Evolutionary conservation across 2,113 vertebrate species (phyloP).

Genomic region (Gnathonemus longibarbis): DNA sequence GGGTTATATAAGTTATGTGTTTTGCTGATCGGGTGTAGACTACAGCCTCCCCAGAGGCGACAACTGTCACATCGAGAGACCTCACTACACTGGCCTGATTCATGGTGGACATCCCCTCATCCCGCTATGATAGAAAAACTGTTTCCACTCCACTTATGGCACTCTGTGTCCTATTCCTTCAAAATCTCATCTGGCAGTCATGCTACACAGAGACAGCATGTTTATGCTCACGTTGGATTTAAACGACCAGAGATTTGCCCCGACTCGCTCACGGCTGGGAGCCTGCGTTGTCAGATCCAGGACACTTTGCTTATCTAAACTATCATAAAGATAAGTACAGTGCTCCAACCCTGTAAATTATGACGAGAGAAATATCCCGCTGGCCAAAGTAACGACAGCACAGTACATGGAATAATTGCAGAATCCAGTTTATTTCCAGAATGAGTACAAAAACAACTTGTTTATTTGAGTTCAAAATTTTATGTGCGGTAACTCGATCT

Average conservation of each 20-base stretch:
- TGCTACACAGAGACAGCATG: slow-evolving; percentile 24
- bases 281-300: slow-evolving; percentile 25
- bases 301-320: slow-evolving; percentile 31
- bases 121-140: slow-evolving; percentile 22
- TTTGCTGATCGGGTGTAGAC: neutral
- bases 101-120: slow-evolving; percentile 47
- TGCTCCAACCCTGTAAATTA: slow-evolving; percentile 36
- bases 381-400: neutral
- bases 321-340: slow-evolving; percentile 31
- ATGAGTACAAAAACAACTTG: neutral
- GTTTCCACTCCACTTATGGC: slow-evolving; percentile 70
- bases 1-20: neutral
- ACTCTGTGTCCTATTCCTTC: slow-evolving; percentile 36
- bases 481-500: neutral
- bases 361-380: slow-evolving; percentile 28
- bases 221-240: slow-evolving; percentile 28
- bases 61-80: neutral
- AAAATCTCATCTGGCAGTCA: slow-evolving; percentile 33
- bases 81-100: slow-evolving; percentile 16
- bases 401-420: neutral
- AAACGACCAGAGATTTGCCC: slow-evolving; percentile 39
- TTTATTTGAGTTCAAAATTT: slow-evolving; percentile 7
- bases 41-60: neutral
- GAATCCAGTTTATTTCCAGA: neutral
- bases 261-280: slow-evolving; percentile 18